A percentile compares a stretch with the other conserved stretches of the same genome.
Conservation (phyloP, 2,888 invertebrate species). For the Campoletis raptor region DNA sequence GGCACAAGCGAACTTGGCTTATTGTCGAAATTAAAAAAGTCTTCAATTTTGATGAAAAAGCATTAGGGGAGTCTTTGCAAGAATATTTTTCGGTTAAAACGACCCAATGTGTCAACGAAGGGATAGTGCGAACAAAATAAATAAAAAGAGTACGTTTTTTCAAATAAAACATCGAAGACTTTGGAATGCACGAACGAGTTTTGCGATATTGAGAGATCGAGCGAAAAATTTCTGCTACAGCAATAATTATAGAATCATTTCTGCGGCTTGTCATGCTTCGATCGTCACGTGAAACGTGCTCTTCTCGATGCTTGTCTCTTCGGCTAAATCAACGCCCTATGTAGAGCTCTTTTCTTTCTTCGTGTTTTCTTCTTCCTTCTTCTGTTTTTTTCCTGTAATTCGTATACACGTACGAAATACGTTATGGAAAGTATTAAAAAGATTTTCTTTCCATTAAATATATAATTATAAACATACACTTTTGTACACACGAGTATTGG, state of each 20-base stretch:
- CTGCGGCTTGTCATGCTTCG: slow-evolving; percentile 61
- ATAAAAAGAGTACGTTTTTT: too few relatives aligned
- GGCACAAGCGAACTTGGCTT: too few relatives aligned
- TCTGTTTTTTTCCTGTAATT: slow-evolving; percentile 24
- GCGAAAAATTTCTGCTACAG: slow-evolving; percentile 30
- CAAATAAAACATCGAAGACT: neutral
- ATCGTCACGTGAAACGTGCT: slow-evolving; percentile 57
- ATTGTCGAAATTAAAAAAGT: too few relatives aligned
- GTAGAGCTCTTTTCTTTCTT: slow-evolving; percentile 35
- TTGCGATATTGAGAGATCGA: slow-evolving; percentile 29
- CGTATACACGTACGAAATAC: neutral
- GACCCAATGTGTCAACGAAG: too few relatives aligned
- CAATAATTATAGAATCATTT: slow-evolving; percentile 66
- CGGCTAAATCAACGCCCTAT: slow-evolving; percentile 44
- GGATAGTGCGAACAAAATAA: too few relatives aligned
- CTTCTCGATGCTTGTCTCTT: slow-evolving; percentile 40
- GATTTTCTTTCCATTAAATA: neutral
- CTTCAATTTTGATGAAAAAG: too few relatives aligned
- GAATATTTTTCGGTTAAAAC: too few relatives aligned
- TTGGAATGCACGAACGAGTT: slow-evolving; percentile 39
- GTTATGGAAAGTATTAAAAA: neutral
- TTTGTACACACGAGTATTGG: neutral
- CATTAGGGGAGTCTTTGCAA: too few relatives aligned
- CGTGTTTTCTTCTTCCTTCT: slow-evolving; percentile 46
- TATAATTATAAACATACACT: neutral